Percentiles rank a stretch among this genome's conserved stretches.
These are phyloP conservation scores for Drosophila cognata DNA, from an alignment of 2,888 invertebrate genomes.

Conservation along the genomic window DNA sequence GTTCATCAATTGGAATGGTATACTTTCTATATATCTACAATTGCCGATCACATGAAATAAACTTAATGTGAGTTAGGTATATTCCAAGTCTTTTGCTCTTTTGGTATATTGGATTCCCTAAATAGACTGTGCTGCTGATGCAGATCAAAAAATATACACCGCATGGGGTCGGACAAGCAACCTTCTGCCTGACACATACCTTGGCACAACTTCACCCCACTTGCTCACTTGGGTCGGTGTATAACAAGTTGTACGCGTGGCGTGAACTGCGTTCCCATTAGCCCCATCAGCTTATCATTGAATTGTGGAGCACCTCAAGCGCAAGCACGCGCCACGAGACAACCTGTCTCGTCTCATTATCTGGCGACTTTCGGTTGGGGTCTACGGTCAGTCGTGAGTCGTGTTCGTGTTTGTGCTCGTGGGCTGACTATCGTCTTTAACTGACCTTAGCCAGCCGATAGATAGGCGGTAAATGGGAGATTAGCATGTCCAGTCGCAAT, in stretches of 20 bases:
- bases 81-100: neutral
- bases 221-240: neutral
- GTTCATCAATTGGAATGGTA: neutral
- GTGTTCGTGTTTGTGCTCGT: conserved; percentile 6
- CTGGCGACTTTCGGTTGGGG: neutral
- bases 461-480: conserved; percentile 20
- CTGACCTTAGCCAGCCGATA: conserved; percentile 30
- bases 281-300: neutral
- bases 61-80: too few species aligned
- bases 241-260: neutral
- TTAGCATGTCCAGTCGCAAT: conserved; percentile 12
- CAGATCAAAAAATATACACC: too few species aligned
- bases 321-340: conserved; percentile 28
- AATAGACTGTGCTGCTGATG: neutral
- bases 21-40: neutral
- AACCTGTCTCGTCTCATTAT: conserved; percentile 16
- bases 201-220: neutral
- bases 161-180: too few species aligned
- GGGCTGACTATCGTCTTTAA: conserved; percentile 16
- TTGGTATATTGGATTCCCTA: neutral
- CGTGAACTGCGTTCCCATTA: neutral
- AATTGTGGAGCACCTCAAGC: neutral
- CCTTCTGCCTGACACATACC: neutral
- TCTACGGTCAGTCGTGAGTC: neutral
- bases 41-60: too few species aligned